Percentiles rank a stretch among this genome's conserved stretches.
Evolutionary conservation across 1,140 invertebrate species (phyloP).

Genomic region (Heterodera carotae): DNA sequence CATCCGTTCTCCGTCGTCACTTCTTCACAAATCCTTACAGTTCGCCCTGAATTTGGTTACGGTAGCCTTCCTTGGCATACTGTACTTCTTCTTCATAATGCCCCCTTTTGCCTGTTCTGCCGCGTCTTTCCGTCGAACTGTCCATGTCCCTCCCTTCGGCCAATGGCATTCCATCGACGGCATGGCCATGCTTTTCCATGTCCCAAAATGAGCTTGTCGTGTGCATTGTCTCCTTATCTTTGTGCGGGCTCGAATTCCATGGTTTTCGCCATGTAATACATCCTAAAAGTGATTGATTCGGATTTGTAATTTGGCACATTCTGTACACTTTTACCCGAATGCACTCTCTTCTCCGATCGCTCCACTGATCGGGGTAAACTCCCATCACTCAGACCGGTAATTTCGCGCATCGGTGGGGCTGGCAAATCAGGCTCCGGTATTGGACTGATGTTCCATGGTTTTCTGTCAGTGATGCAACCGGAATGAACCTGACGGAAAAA

Average conservation of each 20-base stretch:
- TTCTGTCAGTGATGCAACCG: slow-evolving; percentile 17
- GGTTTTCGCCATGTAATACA: slow-evolving; percentile 24
- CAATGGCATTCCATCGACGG: slow-evolving; percentile 6
- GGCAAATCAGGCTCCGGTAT: background rate
- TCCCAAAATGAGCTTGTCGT: background rate
- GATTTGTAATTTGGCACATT: too few species aligned
- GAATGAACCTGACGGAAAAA: slow-evolving; percentile 12
- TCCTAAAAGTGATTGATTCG: too few species aligned
- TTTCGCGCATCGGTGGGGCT: background rate
- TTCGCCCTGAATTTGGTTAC: background rate
- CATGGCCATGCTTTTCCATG: background rate
- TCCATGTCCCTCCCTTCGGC: background rate
- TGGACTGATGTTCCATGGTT: slow-evolving; percentile 20
- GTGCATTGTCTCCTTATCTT: background rate
- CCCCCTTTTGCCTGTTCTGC: background rate
- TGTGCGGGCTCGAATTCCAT: slow-evolving; percentile 21
- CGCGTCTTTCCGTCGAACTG: background rate
- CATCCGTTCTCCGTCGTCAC: background rate
- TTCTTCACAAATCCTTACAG: background rate
- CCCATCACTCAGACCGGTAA: background rate
- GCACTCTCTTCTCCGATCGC: slow-evolving; percentile 12
- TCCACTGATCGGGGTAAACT: background rate
- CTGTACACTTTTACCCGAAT: slow-evolving; percentile 17
- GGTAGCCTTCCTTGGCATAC: background rate
- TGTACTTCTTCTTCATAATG: background rate